phyloP scores from a whole-genome alignment of 1,140 invertebrate species.

The Microplitis mediator region DNA sequence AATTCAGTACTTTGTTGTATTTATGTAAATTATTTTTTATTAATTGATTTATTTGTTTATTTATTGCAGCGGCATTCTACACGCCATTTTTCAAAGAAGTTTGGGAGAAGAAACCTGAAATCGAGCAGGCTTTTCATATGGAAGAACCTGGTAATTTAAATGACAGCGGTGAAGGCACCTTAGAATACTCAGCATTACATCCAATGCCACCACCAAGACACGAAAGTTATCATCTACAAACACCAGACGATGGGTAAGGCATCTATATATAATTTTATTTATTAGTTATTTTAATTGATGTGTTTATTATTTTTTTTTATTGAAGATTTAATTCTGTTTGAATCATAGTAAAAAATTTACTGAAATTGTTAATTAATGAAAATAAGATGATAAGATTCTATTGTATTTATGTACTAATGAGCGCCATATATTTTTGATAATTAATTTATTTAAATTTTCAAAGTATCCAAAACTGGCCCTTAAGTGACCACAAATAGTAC shows the following conservation, averaged over 20 bases:
- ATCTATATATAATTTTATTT: slow-evolving; percentile 33
- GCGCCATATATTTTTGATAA: no score
- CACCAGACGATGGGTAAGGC: slow-evolving; percentile 69
- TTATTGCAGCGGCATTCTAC: slow-evolving; percentile 85
- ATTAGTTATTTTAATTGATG: background rate
- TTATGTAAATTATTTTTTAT: slow-evolving; percentile 33
- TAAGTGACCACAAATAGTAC: no score
- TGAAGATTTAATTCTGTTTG: background rate
- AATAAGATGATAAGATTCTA: no score
- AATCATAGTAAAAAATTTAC: background rate
- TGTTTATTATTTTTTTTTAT: slow-evolving; percentile 9
- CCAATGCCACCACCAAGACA: slow-evolving; percentile 73
- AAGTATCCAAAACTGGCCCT: no score
- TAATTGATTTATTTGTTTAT: slow-evolving; percentile 12
- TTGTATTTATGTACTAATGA: no score
- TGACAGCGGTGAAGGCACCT: slow-evolving; percentile 73
- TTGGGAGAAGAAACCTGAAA: slow-evolving; percentile 94
- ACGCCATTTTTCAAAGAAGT: slow-evolving; percentile 95
- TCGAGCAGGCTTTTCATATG: slow-evolving; percentile 90
- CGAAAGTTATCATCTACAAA: slow-evolving; percentile 73
- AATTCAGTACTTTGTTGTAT: slow-evolving; percentile 33
- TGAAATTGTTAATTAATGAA: no score
- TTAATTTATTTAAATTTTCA: no score
- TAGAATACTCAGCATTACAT: slow-evolving; percentile 70
- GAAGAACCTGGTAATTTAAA: slow-evolving; percentile 74